Evolutionary conservation across 2,113 vertebrate genomes (phyloP).

Genomic region (Pachyramphus minor): DNA sequence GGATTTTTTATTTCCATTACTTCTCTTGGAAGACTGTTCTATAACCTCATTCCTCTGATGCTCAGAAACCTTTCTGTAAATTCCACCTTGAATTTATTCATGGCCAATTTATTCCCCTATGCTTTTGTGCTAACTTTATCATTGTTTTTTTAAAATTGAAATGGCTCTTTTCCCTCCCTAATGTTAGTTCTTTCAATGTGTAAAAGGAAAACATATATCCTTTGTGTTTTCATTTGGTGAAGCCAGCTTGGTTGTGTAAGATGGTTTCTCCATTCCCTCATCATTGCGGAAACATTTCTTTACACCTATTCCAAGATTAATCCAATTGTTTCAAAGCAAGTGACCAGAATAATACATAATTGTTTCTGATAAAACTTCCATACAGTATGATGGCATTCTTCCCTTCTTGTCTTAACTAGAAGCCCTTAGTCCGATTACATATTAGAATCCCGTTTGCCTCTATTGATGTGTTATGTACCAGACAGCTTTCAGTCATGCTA

Average conservation of each 20-base stretch:
- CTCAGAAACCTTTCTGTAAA: constrained; percentile 57
- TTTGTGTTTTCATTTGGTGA: not conserved
- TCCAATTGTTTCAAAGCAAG: not conserved
- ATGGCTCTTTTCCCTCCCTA: not conserved
- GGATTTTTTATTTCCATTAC: constrained; percentile 50
- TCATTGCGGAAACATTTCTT: not conserved
- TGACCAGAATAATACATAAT: not conserved
- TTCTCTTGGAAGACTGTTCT: constrained; percentile 40
- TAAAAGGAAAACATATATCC: not conserved
- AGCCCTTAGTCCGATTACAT: not conserved
- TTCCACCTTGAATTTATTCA: constrained; percentile 53
- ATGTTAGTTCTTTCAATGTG: not conserved
- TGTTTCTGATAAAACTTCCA: not conserved
- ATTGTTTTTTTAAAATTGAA: not conserved
- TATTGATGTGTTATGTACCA: not conserved
- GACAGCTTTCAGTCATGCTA: not conserved
- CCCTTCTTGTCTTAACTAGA: not conserved
- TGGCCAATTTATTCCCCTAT: not conserved
- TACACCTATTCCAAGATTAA: not conserved
- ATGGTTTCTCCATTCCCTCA: not conserved
- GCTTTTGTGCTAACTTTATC: constrained; percentile 11
- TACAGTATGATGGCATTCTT: not conserved
- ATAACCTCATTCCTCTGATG: constrained; percentile 46
- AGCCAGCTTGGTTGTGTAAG: not conserved
- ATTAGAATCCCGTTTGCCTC: not conserved